Conservation (phyloP, 2,888 invertebrate genomes). For the Macrophya alboannulata region DNA sequence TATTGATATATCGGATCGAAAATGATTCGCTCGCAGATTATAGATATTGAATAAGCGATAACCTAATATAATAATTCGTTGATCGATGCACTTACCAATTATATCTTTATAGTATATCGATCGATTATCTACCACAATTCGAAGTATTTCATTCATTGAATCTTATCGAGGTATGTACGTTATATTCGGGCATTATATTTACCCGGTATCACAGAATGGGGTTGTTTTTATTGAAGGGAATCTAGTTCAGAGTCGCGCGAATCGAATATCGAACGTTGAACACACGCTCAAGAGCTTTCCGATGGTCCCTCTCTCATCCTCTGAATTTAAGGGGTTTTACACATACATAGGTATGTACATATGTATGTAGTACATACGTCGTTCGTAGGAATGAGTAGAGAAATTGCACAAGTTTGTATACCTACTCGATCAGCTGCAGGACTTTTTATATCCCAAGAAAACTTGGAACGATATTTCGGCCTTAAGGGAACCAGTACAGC, state of each 20-base stretch:
- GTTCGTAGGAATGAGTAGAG: not conserved
- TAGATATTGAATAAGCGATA: not conserved
- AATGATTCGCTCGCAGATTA: not conserved
- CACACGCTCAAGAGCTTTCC: slow-evolving; percentile 23
- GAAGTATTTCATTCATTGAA: not conserved
- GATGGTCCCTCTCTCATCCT: not conserved
- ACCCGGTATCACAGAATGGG: not conserved
- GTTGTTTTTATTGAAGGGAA: slow-evolving; percentile 8
- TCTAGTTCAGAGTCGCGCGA: slow-evolving; percentile 21
- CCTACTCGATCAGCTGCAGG: not conserved
- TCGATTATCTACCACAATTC: not conserved
- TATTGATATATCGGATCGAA: not conserved
- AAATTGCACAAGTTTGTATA: not conserved
- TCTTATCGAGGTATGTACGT: not conserved
- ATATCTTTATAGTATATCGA: no score
- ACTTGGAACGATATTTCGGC: not conserved
- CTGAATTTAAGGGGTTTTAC: slow-evolving; percentile 7
- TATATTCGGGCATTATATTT: not conserved
- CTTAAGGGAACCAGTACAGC: no score
- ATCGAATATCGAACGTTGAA: slow-evolving; percentile 42
- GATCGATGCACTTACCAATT: not conserved
- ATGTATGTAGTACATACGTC: not conserved
- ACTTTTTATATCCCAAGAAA: not conserved
- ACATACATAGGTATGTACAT: not conserved
- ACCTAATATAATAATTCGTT: not conserved